Percentiles rank a stretch among this genome's conserved stretches.
Conservation (phyloP, 2,797 vertebrate species). For the Pantherophis vulpinus region DNA sequence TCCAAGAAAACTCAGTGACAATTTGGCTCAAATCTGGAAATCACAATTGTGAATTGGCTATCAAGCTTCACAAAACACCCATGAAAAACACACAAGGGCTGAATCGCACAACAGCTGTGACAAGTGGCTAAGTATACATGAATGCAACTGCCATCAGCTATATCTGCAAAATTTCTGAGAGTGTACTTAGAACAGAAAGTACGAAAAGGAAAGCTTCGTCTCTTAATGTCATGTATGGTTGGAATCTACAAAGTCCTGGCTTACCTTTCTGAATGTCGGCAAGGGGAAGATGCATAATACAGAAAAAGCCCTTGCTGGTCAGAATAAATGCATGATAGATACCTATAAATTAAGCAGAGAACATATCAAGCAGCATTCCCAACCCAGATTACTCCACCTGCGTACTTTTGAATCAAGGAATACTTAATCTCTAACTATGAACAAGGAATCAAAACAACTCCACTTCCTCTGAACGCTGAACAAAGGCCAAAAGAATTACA, state of each 20-base stretch:
- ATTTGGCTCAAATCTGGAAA: neutral
- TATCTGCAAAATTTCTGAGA: neutral
- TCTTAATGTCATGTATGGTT: neutral
- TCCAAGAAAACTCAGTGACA: neutral
- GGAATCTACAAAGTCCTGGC: neutral
- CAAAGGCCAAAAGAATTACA: neutral
- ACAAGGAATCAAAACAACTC: neutral
- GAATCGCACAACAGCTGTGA: neutral
- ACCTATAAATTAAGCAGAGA: constrained; percentile 70
- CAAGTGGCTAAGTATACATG: neutral
- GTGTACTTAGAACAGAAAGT: neutral
- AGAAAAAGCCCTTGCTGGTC: constrained; percentile 83
- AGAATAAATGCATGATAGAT: constrained; percentile 84
- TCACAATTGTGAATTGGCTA: neutral
- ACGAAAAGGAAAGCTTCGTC: neutral
- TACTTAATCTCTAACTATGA: neutral
- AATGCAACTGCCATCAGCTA: neutral
- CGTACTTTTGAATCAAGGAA: neutral
- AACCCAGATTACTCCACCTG: neutral
- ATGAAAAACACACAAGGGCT: neutral
- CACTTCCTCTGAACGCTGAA: neutral
- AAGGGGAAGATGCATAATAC: constrained; percentile 84
- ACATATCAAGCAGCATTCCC: neutral
- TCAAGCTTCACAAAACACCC: neutral
- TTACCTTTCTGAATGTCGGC: constrained; percentile 84